Conservation (phyloP, 1,140 invertebrate species). For the Glomeris maerens region DNA sequence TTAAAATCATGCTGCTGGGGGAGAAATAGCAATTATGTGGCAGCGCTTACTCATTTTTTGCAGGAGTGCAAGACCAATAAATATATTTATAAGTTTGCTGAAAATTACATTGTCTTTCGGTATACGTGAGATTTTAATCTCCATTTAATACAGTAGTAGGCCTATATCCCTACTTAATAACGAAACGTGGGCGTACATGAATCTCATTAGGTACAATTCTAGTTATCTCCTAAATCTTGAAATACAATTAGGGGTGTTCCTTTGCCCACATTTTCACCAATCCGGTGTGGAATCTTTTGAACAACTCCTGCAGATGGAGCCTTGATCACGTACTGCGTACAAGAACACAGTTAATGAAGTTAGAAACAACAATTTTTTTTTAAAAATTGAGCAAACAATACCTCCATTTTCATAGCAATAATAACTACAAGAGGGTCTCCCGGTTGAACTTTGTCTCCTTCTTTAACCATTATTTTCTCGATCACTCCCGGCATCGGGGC, state of each 20-base stretch:
- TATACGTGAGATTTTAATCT: too few relatives aligned
- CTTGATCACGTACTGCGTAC: conserved; percentile 59
- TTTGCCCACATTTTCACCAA: conserved; percentile 72
- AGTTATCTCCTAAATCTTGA: conserved; percentile 20
- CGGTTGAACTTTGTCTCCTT: conserved; percentile 58
- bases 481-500: conserved; percentile 93
- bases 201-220: too few relatives aligned
- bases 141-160: too few relatives aligned
- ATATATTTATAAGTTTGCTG: too few relatives aligned
- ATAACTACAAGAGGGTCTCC: conserved; percentile 78
- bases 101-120: too few relatives aligned
- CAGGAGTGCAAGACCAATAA: too few relatives aligned
- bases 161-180: too few relatives aligned
- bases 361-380: neutral
- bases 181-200: too few relatives aligned
- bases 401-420: conserved; percentile 99
- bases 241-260: conserved; percentile 45
- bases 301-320: conserved; percentile 60
- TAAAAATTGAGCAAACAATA: conserved; percentile 26
- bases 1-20: too few relatives aligned
- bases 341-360: conserved; percentile 1
- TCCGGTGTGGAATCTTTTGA: conserved; percentile 50
- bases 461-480: conserved; percentile 71
- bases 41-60: too few relatives aligned
- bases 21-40: too few relatives aligned